Conservation (phyloP, 2,113 vertebrate species). For the Eublepharis macularius region DNA sequence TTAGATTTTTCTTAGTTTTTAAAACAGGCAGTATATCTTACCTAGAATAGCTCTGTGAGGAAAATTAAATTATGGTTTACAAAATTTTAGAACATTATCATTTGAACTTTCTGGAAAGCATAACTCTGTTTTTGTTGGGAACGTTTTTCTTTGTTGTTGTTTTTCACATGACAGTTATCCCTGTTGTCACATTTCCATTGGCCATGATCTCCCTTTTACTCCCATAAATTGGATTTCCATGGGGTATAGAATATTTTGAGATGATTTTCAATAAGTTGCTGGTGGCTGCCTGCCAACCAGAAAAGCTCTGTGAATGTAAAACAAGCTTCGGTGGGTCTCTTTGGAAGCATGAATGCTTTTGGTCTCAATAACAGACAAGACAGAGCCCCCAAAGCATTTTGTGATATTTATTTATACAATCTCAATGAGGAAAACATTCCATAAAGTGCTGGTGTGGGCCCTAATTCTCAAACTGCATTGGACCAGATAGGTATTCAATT, state of each 20-base stretch:
- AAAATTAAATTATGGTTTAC: background rate
- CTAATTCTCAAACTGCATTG: constrained; percentile 54
- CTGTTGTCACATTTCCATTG: constrained; percentile 13
- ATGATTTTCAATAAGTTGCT: constrained; percentile 59
- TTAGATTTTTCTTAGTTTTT: background rate
- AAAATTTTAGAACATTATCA: background rate
- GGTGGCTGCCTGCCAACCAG: constrained; percentile 62
- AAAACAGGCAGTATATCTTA: background rate
- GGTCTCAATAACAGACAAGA: constrained; percentile 59
- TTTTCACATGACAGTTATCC: constrained; percentile 12
- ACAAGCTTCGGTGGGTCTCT: constrained; percentile 54
- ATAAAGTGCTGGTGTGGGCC: constrained; percentile 52
- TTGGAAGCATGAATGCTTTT: constrained; percentile 57
- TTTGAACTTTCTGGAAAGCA: background rate
- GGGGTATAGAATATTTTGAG: constrained; percentile 34
- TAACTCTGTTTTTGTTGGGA: constrained; percentile 34
- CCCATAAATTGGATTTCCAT: constrained; percentile 55
- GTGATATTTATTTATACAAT: constrained; percentile 72
- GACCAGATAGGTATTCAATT: constrained; percentile 57
- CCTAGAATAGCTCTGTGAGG: constrained; percentile 14
- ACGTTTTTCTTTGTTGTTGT: background rate
- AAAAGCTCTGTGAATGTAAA: constrained; percentile 64
- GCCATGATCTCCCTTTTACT: constrained; percentile 18
- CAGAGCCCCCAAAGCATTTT: constrained; percentile 64
- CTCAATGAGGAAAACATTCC: constrained; percentile 63